Conservation (phyloP, 2,888 invertebrate genomes). For the Schrankia costaestrigalis region DNA sequence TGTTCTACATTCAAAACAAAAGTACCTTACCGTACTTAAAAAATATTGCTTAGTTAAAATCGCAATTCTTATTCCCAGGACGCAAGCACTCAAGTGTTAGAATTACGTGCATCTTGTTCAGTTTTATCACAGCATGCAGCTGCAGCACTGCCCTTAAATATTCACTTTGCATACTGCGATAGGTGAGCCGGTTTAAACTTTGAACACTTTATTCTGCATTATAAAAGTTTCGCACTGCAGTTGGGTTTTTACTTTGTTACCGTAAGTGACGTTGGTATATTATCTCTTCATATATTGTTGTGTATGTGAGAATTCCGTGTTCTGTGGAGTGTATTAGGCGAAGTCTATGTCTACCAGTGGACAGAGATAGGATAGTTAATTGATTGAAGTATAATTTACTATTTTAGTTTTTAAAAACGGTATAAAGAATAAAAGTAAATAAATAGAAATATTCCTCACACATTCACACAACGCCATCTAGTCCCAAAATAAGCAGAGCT, state of each 20-base stretch:
- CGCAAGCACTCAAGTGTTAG: slow-evolving; percentile 49
- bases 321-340: too few relatives aligned
- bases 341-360: too few relatives aligned
- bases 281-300: too few relatives aligned
- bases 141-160: slow-evolving; percentile 59
- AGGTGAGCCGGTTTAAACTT: slow-evolving; percentile 51
- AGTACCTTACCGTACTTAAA: neutral
- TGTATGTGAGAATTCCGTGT: too few relatives aligned
- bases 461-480: too few relatives aligned
- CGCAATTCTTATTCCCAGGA: slow-evolving; percentile 42
- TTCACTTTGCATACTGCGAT: slow-evolving; percentile 62
- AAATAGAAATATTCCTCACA: too few relatives aligned
- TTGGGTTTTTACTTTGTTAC: slow-evolving; percentile 13
- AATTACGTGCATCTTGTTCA: slow-evolving; percentile 55
- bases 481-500: too few relatives aligned
- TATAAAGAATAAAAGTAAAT: too few relatives aligned
- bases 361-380: too few relatives aligned
- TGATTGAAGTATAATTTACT: too few relatives aligned
- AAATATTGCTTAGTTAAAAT: slow-evolving; percentile 8
- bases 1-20: slow-evolving; percentile 2
- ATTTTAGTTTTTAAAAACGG: too few relatives aligned
- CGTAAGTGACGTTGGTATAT: too few relatives aligned
- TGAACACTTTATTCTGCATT: slow-evolving; percentile 45
- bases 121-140: slow-evolving; percentile 61
- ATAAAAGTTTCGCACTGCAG: slow-evolving; percentile 38